phyloP scores from a whole-genome alignment of 2,888 invertebrate species.

The Dichetophora obliterata region DNA sequence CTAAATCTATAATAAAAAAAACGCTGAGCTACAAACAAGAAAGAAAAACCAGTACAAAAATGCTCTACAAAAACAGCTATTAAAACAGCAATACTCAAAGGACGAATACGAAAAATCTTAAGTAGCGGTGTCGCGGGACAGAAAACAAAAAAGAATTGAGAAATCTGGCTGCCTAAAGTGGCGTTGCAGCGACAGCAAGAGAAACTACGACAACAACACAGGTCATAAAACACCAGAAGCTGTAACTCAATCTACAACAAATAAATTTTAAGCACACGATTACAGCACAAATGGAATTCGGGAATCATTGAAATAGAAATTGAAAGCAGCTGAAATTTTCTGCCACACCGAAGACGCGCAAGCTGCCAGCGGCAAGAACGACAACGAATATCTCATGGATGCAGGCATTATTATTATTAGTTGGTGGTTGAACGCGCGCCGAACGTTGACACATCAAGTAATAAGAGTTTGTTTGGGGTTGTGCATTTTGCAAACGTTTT shows the following conservation, averaged over 20 bases:
- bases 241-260: background rate
- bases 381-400: background rate
- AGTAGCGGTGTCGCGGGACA: background rate
- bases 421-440: background rate
- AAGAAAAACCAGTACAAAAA: background rate
- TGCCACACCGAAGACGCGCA: background rate
- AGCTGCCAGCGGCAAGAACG: background rate
- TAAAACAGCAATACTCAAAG: background rate
- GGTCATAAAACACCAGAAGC: background rate
- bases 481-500: background rate
- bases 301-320: conserved; percentile 29
- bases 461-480: background rate
- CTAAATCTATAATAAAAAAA: background rate
- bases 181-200: conserved; percentile 4
- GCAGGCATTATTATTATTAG: background rate
- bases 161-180: background rate
- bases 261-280: conserved; percentile 17
- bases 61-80: background rate
- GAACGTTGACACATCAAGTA: background rate
- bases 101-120: background rate
- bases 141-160: background rate
- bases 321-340: conserved; percentile 21
- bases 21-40: background rate
- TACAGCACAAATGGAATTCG: conserved; percentile 20
- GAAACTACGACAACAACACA: background rate